These are phyloP conservation scores for Charina bottae DNA, from an alignment of 2,113 vertebrate species.

Conservation along the genomic window DNA sequence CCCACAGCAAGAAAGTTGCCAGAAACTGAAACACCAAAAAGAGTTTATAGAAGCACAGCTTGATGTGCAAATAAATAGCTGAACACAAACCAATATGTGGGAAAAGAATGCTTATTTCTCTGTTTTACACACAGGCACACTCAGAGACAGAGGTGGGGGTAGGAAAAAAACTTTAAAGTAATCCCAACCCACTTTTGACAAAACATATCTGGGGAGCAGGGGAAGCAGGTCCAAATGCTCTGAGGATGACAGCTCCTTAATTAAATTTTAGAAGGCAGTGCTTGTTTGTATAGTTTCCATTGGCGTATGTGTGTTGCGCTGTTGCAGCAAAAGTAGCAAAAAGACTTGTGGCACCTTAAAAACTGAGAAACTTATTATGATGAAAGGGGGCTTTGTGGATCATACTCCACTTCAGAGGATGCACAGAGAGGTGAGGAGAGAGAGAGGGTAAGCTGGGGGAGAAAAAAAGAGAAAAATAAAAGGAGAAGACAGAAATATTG, in stretches of 20 bases:
- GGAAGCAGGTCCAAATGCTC: not conserved
- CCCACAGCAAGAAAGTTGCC: not conserved
- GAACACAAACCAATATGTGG: constrained; percentile 52
- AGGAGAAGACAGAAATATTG: not conserved
- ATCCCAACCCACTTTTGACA: not conserved
- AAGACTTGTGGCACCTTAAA: not conserved
- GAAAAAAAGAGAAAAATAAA: not conserved
- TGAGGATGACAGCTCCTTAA: not conserved
- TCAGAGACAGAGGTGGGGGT: not conserved
- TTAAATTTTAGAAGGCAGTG: not conserved
- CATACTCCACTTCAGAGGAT: not conserved
- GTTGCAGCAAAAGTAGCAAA: not conserved
- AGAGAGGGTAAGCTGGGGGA: not conserved
- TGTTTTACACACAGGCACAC: not conserved
- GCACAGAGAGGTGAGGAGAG: not conserved
- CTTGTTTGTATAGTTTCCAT: not conserved
- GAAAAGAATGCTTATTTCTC: not conserved
- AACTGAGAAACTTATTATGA: not conserved
- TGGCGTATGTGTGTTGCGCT: not conserved
- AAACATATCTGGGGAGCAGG: not conserved
- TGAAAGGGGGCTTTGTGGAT: not conserved
- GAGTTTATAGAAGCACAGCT: constrained; percentile 16
- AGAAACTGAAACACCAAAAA: constrained; percentile 7
- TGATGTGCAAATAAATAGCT: constrained; percentile 28
- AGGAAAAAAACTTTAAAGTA: not conserved